Base-by-base conservation (phyloP, 2,888 invertebrate species). In the Linyphia triangularis region DNA sequence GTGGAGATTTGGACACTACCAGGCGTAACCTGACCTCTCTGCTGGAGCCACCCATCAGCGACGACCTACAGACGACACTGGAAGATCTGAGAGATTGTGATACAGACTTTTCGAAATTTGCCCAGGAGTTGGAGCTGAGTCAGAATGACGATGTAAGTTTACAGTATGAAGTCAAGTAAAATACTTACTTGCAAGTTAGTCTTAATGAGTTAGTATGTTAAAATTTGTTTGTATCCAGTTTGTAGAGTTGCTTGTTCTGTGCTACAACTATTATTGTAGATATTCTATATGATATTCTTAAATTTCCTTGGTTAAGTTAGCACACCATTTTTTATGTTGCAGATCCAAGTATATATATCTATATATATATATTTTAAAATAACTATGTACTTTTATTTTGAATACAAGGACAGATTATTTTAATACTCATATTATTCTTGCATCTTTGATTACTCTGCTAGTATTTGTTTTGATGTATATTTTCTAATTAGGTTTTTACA, bases 31-130 rank as follows among this genome's bases (percentile, higher is more conserved):
- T 90, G 59, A 63, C 89, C 16, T 79, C 72, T 28, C 77, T 91
- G 10, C 67, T 90, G 30, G 90, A 90, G 70, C 81, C 84, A 37
- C 90, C 89, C 6, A 59, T 89, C n/a, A 79, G 77, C 19, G 90
- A 91, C 75, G 90, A 91, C 65, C 85, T 91, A 59, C 90, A 91
- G 69, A 90, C 90, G 30, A 90, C 90, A 37, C 69, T 91, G 61
- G 90, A 91, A 78, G 91, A 91, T 78, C 85, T 91, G 57, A 89
- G 90, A 65, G 91, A 90, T 85, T 91, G 91, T 90, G 91, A 91
- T 90, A 91, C 90, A 78, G 91, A 91, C 77, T 91, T 91, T 85
- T 91, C 91, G 59, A 91, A 90, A 86, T 90, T 91, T 69, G 90
- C 90, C n/a, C 89, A 90, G 82, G 91, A 91, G 79, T 30, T 89